Percentiles rank a stretch among this genome's conserved stretches.
Conservation (phyloP, 1,140 invertebrate species). For the Cataglyphis hispanica region DNA sequence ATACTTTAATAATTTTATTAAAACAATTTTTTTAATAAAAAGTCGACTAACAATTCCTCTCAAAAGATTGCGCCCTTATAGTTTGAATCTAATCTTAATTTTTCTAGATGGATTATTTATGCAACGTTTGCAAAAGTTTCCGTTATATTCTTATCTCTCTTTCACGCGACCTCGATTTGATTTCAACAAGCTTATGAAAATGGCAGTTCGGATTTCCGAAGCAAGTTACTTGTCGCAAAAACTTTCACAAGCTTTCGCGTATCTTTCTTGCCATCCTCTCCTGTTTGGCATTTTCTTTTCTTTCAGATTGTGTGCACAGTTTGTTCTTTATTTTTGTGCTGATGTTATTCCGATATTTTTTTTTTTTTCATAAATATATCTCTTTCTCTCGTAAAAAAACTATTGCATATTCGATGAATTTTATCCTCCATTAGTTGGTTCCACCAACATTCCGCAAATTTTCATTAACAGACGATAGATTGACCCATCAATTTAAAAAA, state of each 20-base stretch:
- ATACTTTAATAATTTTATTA: background rate
- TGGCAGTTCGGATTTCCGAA: constrained; percentile 64
- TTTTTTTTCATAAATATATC: background rate
- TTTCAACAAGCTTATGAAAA: constrained; percentile 72
- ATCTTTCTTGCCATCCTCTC: constrained; percentile 18
- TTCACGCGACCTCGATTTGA: constrained; percentile 59
- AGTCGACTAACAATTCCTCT: background rate
- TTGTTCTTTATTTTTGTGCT: constrained; percentile 27
- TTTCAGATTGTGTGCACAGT: constrained; percentile 25
- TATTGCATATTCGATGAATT: constrained; percentile 39
- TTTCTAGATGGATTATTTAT: constrained; percentile 27
- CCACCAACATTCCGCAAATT: constrained; percentile 19
- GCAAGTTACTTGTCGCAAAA: constrained; percentile 66
- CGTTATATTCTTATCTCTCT: constrained; percentile 38
- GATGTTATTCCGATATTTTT: background rate
- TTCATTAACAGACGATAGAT: constrained; percentile 31
- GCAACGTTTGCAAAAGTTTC: background rate
- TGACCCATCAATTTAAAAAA: constrained; percentile 29
- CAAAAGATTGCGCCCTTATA: background rate
- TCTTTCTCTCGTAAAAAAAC: background rate
- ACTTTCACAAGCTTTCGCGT: constrained; percentile 59
- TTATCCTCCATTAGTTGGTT: constrained; percentile 52
- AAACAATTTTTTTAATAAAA: constrained; percentile 1
- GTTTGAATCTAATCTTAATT: constrained; percentile 12
- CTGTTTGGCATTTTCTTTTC: constrained; percentile 22